These are phyloP conservation scores for Syrmaticus mikado DNA, from an alignment of 2,113 vertebrate genomes.

Conservation along the genomic window DNA sequence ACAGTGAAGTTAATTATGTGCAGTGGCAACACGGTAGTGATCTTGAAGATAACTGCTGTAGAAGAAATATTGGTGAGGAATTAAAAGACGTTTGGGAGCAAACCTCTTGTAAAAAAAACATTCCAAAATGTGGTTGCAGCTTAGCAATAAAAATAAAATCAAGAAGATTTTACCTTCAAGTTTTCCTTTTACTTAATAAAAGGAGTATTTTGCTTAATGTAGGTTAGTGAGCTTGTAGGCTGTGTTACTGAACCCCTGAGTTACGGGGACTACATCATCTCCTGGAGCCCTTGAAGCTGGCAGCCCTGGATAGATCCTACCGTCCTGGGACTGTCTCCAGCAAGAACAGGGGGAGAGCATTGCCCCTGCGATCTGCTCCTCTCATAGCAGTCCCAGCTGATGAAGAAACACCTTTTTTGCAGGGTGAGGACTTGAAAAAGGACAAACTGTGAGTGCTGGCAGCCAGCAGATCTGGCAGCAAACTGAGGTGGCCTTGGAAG, in stretches of 20 bases:
- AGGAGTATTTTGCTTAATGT: neutral
- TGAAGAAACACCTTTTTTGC: neutral
- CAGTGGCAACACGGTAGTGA: neutral
- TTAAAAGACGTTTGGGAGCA: neutral
- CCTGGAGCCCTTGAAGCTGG: neutral
- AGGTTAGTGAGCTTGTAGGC: neutral
- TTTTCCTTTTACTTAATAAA: neutral
- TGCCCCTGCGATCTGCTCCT: neutral
- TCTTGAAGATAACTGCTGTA: constrained; percentile 31
- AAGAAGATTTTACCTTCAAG: neutral
- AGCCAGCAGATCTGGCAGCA: neutral
- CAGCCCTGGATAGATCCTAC: neutral
- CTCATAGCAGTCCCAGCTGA: neutral
- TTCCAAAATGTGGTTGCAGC: neutral
- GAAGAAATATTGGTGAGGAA: constrained; percentile 6
- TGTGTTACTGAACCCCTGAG: neutral
- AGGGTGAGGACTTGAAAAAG: neutral
- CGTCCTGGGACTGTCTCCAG: neutral
- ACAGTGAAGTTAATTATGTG: constrained; percentile 37
- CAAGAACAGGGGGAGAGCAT: neutral
- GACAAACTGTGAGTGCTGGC: neutral
- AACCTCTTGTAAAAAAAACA: too few species aligned
- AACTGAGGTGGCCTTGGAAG: neutral
- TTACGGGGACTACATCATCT: neutral
- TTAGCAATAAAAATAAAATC: neutral